These are phyloP conservation scores for Myodes glareolus DNA, from an alignment of 2,113 vertebrate species.

Conservation along the genomic window DNA sequence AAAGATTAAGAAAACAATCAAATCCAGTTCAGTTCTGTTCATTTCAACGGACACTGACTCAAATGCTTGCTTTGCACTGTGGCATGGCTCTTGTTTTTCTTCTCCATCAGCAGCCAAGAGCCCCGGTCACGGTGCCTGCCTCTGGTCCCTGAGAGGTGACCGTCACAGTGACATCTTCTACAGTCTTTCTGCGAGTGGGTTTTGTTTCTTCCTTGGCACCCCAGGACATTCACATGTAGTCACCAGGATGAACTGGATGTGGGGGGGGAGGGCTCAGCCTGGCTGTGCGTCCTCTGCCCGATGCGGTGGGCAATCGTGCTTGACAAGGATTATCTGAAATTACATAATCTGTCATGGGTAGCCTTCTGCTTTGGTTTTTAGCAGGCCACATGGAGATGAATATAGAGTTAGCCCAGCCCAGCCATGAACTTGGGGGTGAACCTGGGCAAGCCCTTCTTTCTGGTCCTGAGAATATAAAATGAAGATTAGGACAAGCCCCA, in stretches of 20 bases:
- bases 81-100: background rate
- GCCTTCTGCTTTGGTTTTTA: slow-evolving; percentile 30
- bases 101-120: background rate
- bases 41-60: background rate
- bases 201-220: slow-evolving; percentile 44
- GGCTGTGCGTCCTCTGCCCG: background rate
- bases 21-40: background rate
- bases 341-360: background rate
- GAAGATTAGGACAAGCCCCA: background rate
- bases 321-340: slow-evolving; percentile 36
- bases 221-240: background rate
- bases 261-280: background rate
- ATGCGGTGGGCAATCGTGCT: background rate
- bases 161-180: background rate
- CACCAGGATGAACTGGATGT: background rate
- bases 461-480: background rate
- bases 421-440: background rate
- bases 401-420: background rate
- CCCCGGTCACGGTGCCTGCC: background rate
- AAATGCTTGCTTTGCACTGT: background rate
- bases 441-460: background rate
- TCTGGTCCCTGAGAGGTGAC: background rate
- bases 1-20: slow-evolving; percentile 32
- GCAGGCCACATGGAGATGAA: background rate
- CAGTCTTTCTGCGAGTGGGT: background rate